Base-by-base conservation (phyloP, 2,797 vertebrate genomes). In the Hydrophis major region DNA sequence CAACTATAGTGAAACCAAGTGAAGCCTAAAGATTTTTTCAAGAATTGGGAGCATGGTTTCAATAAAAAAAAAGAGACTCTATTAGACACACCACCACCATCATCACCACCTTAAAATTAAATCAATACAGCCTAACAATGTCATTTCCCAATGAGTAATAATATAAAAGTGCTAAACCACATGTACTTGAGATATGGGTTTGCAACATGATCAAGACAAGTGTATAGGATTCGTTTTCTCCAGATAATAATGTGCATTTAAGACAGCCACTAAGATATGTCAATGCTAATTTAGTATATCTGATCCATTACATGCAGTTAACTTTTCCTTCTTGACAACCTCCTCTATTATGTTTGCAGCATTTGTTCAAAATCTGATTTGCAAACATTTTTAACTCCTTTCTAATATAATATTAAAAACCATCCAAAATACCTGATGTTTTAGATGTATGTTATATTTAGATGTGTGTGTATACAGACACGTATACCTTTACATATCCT, bases 241-340 rank as follows among this genome's bases (percentile, higher is more conserved):
- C 91, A 93, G 94, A 96, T 95, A 96, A 97, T 96, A 97, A 96
- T 95, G 94, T 96, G 95, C 96, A 97, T 96, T 97, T 97, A 96
- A 97, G 96, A 95, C 94, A 95, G 95, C 96, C 93, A 97, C 94
- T 96, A 96, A 96, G 96, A 95, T 94, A 94, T 95, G 96, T 96
- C 96, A 96, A 94, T 96, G 95, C 95, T 97, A 94, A 96, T 96
- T 96, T 95, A 97, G 95, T 94, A 95, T 92, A 96, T 96, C 96
- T 96, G 96, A 96, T 95, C 95, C 94, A 96, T 97, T 96, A 97
- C 96, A 96, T 56, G 94, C 94, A 94, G 93, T 97, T 95, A 96
- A 96, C 95, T 97, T 97, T 95, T 95, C 90, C 96, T 94, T 94
- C 93, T 96, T 96, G 96, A 93, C 96, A 97, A 96, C 95, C 95